Evolutionary conservation across 1,140 invertebrate species (phyloP), one percentile per base, ranked within the genome.

Genomic region (Papilio xuthus): DNA sequence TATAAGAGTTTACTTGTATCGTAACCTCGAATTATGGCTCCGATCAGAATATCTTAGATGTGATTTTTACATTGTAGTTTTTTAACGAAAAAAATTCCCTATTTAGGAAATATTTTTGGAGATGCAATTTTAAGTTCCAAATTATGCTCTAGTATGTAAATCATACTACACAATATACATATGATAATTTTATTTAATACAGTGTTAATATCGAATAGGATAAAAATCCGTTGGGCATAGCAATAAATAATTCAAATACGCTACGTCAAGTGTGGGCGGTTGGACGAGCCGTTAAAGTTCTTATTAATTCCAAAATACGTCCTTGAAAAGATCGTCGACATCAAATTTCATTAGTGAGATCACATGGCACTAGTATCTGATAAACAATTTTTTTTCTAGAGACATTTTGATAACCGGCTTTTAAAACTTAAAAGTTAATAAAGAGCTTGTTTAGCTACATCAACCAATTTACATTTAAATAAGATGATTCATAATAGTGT

Each of bases 251-350:
- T 67, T 67, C 26, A 28, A 67, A 67, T 67, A 67, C 60, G 60
- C 32, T 67, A 67, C 60, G 6, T 67, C 60, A 67, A 67, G 60
- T 67, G 60, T 67, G 60, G 60, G 60, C 60, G 60, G 60, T 23
- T 37, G 60, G 26, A 23, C 15, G 60, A 67, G 60, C 60, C 60
- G 60, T 67, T 67, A 67, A 67, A 67, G 60, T 67, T 67, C 26
- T 67, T 67, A 67, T 67, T 32, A 67, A 67, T 13, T 81, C 70
- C 76, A 60, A 15, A 37, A 71, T 42, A 76, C 53, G 80, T 63
- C 82, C 84, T 88, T 86, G 83, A 85, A 86, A 73, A 82, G 84
- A 87, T 81, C 87, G 83, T 82, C 83, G 83, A 88, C 85, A 81
- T 82, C 71, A 73, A 81, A 80, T 79, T 83, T 28, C 78, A 77